Evolutionary conservation across 2,113 vertebrate genomes (phyloP).

Genomic region (Malurus elegans): DNA sequence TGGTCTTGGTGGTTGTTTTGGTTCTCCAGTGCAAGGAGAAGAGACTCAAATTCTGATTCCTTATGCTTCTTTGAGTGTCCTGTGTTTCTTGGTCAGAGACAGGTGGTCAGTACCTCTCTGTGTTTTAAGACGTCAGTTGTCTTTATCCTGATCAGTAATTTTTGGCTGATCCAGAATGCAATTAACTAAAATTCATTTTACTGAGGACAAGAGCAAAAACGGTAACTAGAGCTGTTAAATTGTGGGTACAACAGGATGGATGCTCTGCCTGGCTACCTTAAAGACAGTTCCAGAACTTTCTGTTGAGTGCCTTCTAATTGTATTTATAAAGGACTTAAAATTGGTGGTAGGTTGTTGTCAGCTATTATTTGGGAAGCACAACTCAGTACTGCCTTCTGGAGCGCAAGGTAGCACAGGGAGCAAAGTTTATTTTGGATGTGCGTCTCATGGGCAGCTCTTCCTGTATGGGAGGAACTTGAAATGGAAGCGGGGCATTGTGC

Average conservation of each 20-base stretch:
- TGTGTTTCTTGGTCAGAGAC: neutral
- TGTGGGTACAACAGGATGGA: neutral
- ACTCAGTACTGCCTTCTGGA: neutral
- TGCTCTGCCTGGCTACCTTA: neutral
- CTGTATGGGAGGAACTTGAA: neutral
- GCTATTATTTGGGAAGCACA: neutral
- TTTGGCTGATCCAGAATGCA: neutral
- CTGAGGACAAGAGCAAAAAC: neutral
- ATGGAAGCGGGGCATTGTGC: neutral
- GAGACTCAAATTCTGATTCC: accelerated
- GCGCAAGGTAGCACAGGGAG: neutral
- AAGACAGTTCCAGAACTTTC: neutral
- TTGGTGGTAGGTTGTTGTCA: no score
- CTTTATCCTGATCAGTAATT: neutral
- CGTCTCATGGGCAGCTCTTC: neutral
- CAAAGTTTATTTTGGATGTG: neutral
- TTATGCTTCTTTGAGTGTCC: neutral
- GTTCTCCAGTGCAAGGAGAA: neutral
- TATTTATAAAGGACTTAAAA: neutral
- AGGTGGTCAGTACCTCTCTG: neutral
- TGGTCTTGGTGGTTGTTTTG: neutral
- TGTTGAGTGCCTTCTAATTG: neutral
- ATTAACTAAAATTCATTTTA: neutral
- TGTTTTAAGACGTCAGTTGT: neutral
- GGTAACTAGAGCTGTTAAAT: neutral